Evolutionary conservation across 2,113 vertebrate species (phyloP).

Genomic region (Capreolus pygargus): DNA sequence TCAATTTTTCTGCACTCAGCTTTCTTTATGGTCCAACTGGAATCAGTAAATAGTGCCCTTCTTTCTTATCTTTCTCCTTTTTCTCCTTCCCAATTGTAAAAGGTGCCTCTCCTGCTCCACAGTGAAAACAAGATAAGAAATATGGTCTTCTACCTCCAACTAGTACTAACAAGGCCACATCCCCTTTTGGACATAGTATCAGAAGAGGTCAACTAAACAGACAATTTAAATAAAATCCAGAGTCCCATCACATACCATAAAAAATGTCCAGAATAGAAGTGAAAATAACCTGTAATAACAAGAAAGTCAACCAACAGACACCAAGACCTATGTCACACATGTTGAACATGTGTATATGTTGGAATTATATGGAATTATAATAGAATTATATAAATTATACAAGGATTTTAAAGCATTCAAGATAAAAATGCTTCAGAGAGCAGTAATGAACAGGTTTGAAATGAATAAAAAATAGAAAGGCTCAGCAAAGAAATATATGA

Average conservation of each 20-base stretch:
- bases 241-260: neutral
- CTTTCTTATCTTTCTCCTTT: neutral
- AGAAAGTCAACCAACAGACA: neutral
- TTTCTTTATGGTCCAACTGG: neutral
- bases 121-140: neutral
- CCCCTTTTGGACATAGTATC: neutral
- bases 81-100: neutral
- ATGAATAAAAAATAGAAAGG: neutral
- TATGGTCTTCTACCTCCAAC: neutral
- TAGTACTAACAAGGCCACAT: neutral
- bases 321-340: neutral
- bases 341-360: neutral
- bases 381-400: neutral
- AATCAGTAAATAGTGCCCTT: neutral
- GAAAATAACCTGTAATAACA: constrained; percentile 6
- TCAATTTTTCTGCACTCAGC: neutral
- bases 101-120: neutral
- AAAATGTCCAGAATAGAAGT: neutral
- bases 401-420: constrained; percentile 24
- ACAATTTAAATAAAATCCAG: constrained; percentile 16
- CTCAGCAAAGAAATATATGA: neutral
- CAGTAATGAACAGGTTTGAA: constrained; percentile 21
- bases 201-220: neutral
- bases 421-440: constrained; percentile 24
- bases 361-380: constrained; percentile 1